These are phyloP conservation scores for Sussaba pulchella DNA, from an alignment of 2,888 invertebrate species.

Conservation along the genomic window DNA sequence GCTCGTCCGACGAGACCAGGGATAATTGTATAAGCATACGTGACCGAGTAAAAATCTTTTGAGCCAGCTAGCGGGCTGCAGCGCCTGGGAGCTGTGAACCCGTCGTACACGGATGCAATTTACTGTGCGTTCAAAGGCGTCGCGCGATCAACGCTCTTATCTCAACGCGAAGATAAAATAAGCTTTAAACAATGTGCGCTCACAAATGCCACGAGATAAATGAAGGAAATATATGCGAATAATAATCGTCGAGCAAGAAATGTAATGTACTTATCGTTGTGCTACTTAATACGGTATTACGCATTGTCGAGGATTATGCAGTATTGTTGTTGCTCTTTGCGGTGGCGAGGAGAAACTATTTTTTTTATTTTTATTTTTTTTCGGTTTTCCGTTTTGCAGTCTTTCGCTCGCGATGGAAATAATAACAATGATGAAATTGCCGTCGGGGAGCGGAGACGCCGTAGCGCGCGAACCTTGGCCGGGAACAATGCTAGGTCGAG, in stretches of 20 bases:
- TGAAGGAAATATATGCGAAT: too few species aligned
- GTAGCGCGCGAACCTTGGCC: constrained; percentile 38
- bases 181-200: background rate
- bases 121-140: constrained; percentile 29
- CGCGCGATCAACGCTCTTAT: constrained; percentile 8
- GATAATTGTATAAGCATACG: constrained; percentile 14
- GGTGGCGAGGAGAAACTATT: background rate
- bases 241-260: too few species aligned
- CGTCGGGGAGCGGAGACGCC: background rate
- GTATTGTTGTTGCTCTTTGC: constrained; percentile 6
- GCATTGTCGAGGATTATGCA: constrained; percentile 34
- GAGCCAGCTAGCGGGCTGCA: background rate
- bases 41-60: constrained; percentile 36
- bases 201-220: constrained; percentile 9
- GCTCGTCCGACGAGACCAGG: constrained; percentile 29
- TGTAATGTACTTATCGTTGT: background rate
- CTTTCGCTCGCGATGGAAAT: constrained; percentile 12
- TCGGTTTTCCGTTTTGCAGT: background rate
- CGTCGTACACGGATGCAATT: constrained; percentile 23
- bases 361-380: constrained; percentile 29
- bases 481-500: constrained; percentile 62
- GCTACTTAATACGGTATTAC: constrained; percentile 6
- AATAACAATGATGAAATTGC: constrained; percentile 15
- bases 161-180: constrained; percentile 30
- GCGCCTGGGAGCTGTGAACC: constrained; percentile 37